phyloP scores from a whole-genome alignment of 2,888 invertebrate species.

The Psococerastis gibbosa region DNA sequence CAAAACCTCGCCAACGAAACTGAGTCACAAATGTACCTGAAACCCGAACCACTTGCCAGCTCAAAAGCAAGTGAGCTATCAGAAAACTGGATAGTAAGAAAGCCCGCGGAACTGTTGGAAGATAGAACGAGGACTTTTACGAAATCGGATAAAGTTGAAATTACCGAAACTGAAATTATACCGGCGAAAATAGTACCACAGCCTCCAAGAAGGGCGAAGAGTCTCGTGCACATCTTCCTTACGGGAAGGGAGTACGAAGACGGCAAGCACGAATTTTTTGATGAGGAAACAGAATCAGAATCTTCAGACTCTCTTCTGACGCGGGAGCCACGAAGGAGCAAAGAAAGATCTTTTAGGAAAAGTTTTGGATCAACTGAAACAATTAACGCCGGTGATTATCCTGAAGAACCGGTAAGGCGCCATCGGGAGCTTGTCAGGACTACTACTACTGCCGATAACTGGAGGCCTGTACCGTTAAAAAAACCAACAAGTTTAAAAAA shows the following conservation, averaged over 20 bases:
- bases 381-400: not conserved
- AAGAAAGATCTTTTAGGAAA: not conserved
- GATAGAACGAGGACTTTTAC: conserved; percentile 21
- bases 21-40: conserved; percentile 39
- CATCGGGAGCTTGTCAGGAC: not conserved
- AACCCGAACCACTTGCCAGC: not conserved
- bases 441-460: not conserved
- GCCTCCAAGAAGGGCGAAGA: conserved; percentile 57
- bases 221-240: conserved; percentile 46
- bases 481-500: not conserved
- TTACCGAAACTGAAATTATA: conserved; percentile 45
- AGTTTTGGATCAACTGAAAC: not conserved
- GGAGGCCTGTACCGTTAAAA: not conserved
- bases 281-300: conserved; percentile 29
- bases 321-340: conserved; percentile 17
- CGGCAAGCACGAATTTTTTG: conserved; percentile 20
- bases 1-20: conserved; percentile 71
- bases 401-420: not conserved
- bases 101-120: conserved; percentile 25
- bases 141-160: not conserved
- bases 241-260: conserved; percentile 24
- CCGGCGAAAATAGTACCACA: conserved; percentile 62
- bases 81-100: no score
- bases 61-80: no score
- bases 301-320: conserved; percentile 52